phyloP scores from a whole-genome alignment of 2,797 vertebrate genomes.

The Trachurus trachurus region DNA sequence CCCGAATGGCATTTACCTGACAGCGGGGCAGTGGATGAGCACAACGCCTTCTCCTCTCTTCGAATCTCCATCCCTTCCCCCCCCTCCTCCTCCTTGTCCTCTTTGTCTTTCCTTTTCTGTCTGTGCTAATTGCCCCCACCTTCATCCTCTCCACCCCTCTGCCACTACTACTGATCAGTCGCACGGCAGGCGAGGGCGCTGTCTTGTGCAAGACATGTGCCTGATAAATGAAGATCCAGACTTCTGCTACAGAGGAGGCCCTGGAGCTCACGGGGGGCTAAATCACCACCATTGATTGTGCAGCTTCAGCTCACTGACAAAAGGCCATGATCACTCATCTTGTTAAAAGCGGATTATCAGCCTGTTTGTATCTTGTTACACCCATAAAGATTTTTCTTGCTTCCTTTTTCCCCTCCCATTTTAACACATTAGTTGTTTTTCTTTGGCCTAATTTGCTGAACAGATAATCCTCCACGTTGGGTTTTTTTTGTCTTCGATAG shows the following conservation, averaged over 20 bases:
- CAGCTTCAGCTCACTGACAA: slow-evolving; percentile 79
- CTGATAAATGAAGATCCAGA: slow-evolving; percentile 72
- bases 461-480: slow-evolving; percentile 65
- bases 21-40: slow-evolving; percentile 61
- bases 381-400: slow-evolving; percentile 78
- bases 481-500: slow-evolving; percentile 54
- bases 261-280: slow-evolving; percentile 67
- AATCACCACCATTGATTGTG: slow-evolving; percentile 87
- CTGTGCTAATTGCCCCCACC: slow-evolving; percentile 36
- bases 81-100: slow-evolving; percentile 42
- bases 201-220: slow-evolving; percentile 61
- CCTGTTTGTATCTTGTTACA: slow-evolving; percentile 86
- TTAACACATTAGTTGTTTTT: slow-evolving; percentile 77
- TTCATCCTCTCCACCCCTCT: slow-evolving; percentile 32
- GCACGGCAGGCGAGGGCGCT: slow-evolving; percentile 44
- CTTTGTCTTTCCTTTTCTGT: slow-evolving; percentile 52
- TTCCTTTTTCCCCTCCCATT: slow-evolving; percentile 63
- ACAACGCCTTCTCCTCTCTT: slow-evolving; percentile 41
- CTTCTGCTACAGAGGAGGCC: slow-evolving; percentile 59
- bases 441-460: slow-evolving; percentile 72
- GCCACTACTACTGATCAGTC: slow-evolving; percentile 37
- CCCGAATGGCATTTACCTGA: slow-evolving; percentile 79
- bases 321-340: slow-evolving; percentile 86
- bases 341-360: slow-evolving; percentile 87
- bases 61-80: slow-evolving; percentile 27